phyloP scores from a whole-genome alignment of 2,888 invertebrate species.

The Syritta pipiens region DNA sequence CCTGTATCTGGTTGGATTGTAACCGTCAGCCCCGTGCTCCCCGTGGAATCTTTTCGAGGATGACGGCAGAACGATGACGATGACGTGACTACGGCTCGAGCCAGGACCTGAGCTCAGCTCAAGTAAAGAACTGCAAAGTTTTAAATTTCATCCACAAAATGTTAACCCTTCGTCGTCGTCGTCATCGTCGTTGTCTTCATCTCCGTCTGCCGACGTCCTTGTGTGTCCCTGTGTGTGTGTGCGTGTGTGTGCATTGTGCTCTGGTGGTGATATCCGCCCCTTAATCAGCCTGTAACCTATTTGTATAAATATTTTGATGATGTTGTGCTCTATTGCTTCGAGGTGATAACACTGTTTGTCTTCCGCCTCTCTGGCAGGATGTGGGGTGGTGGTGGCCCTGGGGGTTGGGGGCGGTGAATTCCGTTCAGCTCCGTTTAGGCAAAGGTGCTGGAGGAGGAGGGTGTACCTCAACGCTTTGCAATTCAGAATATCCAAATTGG shows the following conservation, averaged over 20 bases:
- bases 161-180: neutral
- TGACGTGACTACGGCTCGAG: constrained; percentile 18
- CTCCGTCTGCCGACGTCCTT: constrained; percentile 26
- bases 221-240: constrained; percentile 31
- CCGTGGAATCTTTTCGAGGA: neutral
- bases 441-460: neutral
- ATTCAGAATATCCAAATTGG: constrained; percentile 66
- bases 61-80: constrained; percentile 10
- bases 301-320: constrained; percentile 70
- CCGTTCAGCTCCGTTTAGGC: constrained; percentile 12
- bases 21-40: neutral
- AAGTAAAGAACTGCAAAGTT: constrained; percentile 22
- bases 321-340: constrained; percentile 70
- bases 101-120: neutral
- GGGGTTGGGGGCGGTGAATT: neutral
- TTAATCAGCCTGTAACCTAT: constrained; percentile 69
- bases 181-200: constrained; percentile 17
- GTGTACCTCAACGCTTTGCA: constrained; percentile 42
- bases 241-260: constrained; percentile 51
- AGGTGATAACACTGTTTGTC: constrained; percentile 68
- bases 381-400: constrained; percentile 1
- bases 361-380: constrained; percentile 46
- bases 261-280: constrained; percentile 67
- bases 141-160: constrained; percentile 45
- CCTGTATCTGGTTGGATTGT: constrained; percentile 24